phyloP scores from a whole-genome alignment of 2,113 vertebrate genomes.

The Cebidichthys violaceus region DNA sequence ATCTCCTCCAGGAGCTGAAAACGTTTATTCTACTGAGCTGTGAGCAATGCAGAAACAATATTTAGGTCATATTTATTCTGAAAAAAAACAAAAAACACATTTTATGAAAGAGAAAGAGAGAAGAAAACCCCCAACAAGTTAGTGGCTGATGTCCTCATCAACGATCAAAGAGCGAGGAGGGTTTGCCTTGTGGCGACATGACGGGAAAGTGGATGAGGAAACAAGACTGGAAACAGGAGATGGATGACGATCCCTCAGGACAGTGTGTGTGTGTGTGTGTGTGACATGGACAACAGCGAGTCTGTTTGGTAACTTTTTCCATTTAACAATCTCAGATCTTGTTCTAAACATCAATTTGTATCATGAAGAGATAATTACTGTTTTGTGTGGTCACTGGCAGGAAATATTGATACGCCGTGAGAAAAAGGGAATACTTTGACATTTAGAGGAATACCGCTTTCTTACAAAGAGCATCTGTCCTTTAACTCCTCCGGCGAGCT shows the following conservation, averaged over 20 bases:
- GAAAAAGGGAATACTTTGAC: too few species aligned
- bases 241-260: constrained; percentile 25
- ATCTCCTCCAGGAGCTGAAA: background rate
- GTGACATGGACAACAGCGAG: background rate
- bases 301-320: background rate
- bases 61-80: background rate
- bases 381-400: background rate
- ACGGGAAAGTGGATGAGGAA: constrained; percentile 46
- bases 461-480: background rate
- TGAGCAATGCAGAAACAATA: background rate
- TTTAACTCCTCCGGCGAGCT: background rate
- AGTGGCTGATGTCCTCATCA: constrained; percentile 14
- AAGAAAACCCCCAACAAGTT: background rate
- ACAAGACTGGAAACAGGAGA: constrained; percentile 42
- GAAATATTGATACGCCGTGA: background rate
- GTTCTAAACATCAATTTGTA: background rate
- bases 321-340: background rate
- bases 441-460: too few species aligned
- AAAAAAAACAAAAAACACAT: background rate
- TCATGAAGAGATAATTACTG: too few species aligned
- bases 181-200: constrained; percentile 28
- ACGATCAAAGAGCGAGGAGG: constrained; percentile 18
- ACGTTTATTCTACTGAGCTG: background rate
- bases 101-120: background rate
- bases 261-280: constrained; percentile 16